Percentiles rank a stretch among this genome's conserved stretches.
These are phyloP conservation scores for Tetraneura akinire DNA, from an alignment of 1,140 invertebrate species.

Conservation along the genomic window DNA sequence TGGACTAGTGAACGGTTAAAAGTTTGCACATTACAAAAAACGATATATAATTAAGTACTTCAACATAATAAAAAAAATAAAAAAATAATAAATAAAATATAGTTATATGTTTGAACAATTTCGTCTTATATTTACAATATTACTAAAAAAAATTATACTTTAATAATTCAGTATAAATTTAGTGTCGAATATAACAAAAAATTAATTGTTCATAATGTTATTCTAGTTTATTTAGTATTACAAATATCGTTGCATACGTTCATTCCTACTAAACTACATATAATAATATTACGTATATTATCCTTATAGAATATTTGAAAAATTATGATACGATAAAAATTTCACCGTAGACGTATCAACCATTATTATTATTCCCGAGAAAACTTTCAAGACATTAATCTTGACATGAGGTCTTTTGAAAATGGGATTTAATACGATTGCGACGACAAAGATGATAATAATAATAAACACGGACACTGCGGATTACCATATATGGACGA, in stretches of 20 bases:
- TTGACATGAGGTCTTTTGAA: slow-evolving; percentile 31
- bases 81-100: too few relatives aligned
- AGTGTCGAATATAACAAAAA: too few relatives aligned
- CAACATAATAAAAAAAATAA: too few relatives aligned
- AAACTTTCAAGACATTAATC: slow-evolving; percentile 45
- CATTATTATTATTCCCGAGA: neutral
- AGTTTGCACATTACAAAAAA: neutral
- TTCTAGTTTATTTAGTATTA: too few relatives aligned
- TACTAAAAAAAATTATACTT: too few relatives aligned
- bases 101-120: too few relatives aligned
- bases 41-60: neutral
- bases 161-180: too few relatives aligned
- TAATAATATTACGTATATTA: too few relatives aligned
- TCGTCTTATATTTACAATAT: too few relatives aligned
- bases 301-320: neutral
- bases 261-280: too few relatives aligned
- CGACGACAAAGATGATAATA: neutral
- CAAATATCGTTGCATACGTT: too few relatives aligned
- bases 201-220: too few relatives aligned
- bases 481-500: slow-evolving; percentile 36
- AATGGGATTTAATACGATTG: neutral
- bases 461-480: neutral
- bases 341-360: neutral
- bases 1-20: neutral
- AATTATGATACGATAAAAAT: neutral